Evolutionary conservation across 2,888 invertebrate species (phyloP).

Genomic region (Seladonia tumulorum): DNA sequence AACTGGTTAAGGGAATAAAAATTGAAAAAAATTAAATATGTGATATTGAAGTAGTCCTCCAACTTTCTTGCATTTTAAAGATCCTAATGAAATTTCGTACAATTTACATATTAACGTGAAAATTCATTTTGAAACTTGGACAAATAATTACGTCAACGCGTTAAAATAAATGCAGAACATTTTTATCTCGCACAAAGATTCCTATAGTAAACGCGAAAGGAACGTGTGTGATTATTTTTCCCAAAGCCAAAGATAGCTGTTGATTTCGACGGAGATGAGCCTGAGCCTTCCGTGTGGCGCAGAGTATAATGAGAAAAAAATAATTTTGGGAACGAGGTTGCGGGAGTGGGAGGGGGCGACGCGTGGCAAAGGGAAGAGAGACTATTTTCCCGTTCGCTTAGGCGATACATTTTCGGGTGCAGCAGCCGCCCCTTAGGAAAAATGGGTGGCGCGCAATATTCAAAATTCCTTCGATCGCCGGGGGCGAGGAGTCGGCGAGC

Average conservation of each 20-base stretch:
- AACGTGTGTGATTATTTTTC: not conserved
- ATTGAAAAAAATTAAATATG: too few relatives aligned
- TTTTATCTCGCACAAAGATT: not conserved
- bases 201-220: not conserved
- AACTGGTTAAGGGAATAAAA: too few relatives aligned
- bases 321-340: not conserved
- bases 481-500: constrained; percentile 39
- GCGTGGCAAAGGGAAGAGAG: constrained; percentile 10
- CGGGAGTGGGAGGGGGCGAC: not conserved
- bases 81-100: too few relatives aligned
- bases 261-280: not conserved
- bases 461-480: constrained; percentile 60
- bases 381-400: constrained; percentile 5
- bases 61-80: too few relatives aligned
- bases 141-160: too few relatives aligned
- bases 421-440: constrained; percentile 18
- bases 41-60: too few relatives aligned
- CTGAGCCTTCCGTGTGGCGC: not conserved
- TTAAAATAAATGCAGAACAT: too few relatives aligned
- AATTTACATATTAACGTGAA: too few relatives aligned
- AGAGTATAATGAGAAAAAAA: not conserved
- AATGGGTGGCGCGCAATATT: constrained; percentile 54
- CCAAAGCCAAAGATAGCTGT: not conserved
- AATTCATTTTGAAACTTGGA: too few relatives aligned
- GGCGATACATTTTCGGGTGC: not conserved